Conservation (phyloP, 2,888 invertebrate genomes). For the Pollenia labialis region DNA sequence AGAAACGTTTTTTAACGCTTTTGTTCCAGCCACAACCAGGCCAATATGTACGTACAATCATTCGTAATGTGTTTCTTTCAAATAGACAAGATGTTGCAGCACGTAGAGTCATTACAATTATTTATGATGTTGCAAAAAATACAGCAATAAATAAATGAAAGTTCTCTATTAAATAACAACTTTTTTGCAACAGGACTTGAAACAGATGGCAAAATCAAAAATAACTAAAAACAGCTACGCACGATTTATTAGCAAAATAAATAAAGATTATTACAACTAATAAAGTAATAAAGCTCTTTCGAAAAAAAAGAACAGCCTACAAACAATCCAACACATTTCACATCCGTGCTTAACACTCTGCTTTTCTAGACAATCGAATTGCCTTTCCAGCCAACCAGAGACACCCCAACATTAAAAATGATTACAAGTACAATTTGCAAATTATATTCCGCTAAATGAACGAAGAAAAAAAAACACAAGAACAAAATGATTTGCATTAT, state of each 20-base stretch:
- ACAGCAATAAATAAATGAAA: constrained; percentile 49
- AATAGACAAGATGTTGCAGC: constrained; percentile 60
- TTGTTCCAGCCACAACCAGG: background rate
- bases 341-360: constrained; percentile 1
- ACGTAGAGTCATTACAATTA: constrained; percentile 75
- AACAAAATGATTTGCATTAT: constrained; percentile 48
- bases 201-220: constrained; percentile 62
- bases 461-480: constrained; percentile 5
- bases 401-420: constrained; percentile 53
- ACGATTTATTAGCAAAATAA: constrained; percentile 73
- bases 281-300: constrained; percentile 49
- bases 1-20: background rate
- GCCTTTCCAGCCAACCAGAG: background rate
- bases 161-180: constrained; percentile 38
- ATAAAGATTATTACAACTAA: constrained; percentile 68
- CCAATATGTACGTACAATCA: background rate
- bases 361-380: too few relatives aligned
- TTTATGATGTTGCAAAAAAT: constrained; percentile 72
- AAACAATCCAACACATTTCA: constrained; percentile 16
- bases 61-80: constrained; percentile 25
- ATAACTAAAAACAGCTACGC: constrained; percentile 64
- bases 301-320: constrained; percentile 8
- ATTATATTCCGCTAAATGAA: constrained; percentile 35
- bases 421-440: constrained; percentile 64
- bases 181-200: constrained; percentile 39